Conservation (phyloP, 2,888 invertebrate genomes). For the Gortyna flavago region DNA sequence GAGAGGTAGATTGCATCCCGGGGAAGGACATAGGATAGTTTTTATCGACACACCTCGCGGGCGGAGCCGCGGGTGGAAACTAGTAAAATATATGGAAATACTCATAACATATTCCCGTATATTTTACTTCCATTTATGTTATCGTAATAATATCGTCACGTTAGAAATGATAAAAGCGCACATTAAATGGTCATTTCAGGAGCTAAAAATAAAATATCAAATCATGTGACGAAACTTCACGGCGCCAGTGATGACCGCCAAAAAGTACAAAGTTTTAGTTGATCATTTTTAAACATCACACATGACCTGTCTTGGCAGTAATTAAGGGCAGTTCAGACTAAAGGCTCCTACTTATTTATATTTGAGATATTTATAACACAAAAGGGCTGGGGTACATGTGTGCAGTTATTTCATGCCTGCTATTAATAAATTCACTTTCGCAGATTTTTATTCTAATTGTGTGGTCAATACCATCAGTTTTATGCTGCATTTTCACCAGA, state of each 20-base stretch:
- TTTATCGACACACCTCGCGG: no score
- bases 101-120: neutral
- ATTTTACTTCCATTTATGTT: neutral
- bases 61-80: no score
- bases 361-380: slow-evolving; percentile 37
- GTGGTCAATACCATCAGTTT: neutral
- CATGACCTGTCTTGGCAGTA: slow-evolving; percentile 23
- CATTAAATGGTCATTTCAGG: neutral
- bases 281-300: slow-evolving; percentile 14
- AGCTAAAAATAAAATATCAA: slow-evolving; percentile 4
- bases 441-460: neutral
- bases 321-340: slow-evolving; percentile 25
- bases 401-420: slow-evolving; percentile 9
- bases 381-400: slow-evolving; percentile 13
- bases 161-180: neutral
- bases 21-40: no score
- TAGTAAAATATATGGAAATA: neutral
- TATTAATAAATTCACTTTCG: slow-evolving; percentile 26
- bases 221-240: slow-evolving; percentile 42
- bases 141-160: neutral
- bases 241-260: slow-evolving; percentile 46
- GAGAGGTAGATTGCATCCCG: no score
- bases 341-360: slow-evolving; percentile 28
- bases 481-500: neutral
- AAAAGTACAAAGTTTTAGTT: slow-evolving; percentile 6